These are phyloP conservation scores for Tonatia bakeri DNA, from an alignment of 2,113 vertebrate species.

Conservation along the genomic window DNA sequence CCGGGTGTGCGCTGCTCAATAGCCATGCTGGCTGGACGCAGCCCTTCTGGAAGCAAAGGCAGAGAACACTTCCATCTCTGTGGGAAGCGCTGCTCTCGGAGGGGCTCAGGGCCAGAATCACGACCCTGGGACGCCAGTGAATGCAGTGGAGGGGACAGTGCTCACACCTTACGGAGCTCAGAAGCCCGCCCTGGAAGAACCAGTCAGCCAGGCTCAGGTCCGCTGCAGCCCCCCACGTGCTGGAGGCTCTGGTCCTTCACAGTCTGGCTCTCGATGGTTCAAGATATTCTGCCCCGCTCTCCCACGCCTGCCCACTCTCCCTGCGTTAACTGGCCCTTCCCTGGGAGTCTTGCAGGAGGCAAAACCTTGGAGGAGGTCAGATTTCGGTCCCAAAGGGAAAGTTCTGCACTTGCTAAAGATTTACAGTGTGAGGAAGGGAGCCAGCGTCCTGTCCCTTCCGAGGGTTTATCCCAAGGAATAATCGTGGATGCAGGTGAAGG, in stretches of 20 bases:
- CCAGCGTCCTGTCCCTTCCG: not conserved
- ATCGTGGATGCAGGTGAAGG: fast-evolving
- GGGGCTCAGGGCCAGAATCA: not conserved
- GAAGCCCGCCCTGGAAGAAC: not conserved
- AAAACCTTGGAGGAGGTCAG: not conserved
- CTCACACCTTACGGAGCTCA: not conserved
- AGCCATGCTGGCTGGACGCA: not conserved
- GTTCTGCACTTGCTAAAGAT: not conserved
- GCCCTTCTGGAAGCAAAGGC: not conserved
- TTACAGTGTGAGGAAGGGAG: not conserved
- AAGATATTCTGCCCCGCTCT: not conserved
- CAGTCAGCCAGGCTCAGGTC: not conserved
- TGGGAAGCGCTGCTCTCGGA: not conserved
- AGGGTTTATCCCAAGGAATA: not conserved
- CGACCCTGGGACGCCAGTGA: not conserved
- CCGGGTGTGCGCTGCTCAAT: not conserved
- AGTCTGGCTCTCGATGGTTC: not conserved
- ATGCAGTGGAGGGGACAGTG: fast-evolving
- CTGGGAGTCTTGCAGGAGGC: not conserved
- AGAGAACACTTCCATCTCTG: not conserved
- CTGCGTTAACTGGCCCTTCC: not conserved
- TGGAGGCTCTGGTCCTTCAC: not conserved
- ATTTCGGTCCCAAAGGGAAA: not conserved
- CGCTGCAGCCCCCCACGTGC: not conserved
- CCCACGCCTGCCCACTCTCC: not conserved